These are phyloP conservation scores for Oryzias celebensis DNA, from an alignment of 2,113 vertebrate genomes.

Conservation along the genomic window DNA sequence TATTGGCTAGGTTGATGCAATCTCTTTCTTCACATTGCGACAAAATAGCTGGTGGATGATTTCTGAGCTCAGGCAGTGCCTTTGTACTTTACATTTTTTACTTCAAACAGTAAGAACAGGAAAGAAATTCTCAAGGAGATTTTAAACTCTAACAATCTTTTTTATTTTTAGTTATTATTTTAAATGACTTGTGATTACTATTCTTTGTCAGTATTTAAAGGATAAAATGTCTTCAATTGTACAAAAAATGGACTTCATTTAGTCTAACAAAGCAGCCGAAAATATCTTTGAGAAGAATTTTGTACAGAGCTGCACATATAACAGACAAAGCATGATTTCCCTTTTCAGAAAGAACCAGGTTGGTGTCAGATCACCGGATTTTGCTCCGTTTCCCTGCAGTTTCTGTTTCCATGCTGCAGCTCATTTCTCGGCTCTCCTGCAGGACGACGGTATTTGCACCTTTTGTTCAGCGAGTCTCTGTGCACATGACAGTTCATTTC, in stretches of 20 bases:
- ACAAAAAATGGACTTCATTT: too few species aligned
- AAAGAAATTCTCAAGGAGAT: not conserved
- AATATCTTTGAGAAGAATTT: constrained; percentile 52
- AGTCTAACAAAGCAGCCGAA: too few species aligned
- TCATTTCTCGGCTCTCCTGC: constrained; percentile 47
- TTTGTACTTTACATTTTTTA: constrained; percentile 47
- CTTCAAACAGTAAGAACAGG: constrained; percentile 14
- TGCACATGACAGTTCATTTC: constrained; percentile 81
- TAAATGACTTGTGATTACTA: too few species aligned
- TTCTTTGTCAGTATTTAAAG: constrained; percentile 46
- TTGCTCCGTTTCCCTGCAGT: constrained; percentile 20
- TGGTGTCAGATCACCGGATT: constrained; percentile 25
- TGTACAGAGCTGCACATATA: constrained; percentile 45
- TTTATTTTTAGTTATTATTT: too few species aligned
- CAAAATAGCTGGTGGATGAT: constrained; percentile 42
- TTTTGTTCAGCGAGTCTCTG: constrained; percentile 59
- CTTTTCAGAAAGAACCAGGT: constrained; percentile 21
- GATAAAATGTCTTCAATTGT: too few species aligned
- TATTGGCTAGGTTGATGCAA: constrained; percentile 64
- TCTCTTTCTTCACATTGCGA: constrained; percentile 45
- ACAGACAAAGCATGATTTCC: constrained; percentile 54
- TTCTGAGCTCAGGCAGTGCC: constrained; percentile 32
- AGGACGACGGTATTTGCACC: constrained; percentile 63
- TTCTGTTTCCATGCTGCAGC: constrained; percentile 38
- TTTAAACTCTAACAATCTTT: not conserved